These are phyloP conservation scores for Apodemia duryi DNA, from an alignment of 2,888 invertebrate genomes.

Conservation along the genomic window DNA sequence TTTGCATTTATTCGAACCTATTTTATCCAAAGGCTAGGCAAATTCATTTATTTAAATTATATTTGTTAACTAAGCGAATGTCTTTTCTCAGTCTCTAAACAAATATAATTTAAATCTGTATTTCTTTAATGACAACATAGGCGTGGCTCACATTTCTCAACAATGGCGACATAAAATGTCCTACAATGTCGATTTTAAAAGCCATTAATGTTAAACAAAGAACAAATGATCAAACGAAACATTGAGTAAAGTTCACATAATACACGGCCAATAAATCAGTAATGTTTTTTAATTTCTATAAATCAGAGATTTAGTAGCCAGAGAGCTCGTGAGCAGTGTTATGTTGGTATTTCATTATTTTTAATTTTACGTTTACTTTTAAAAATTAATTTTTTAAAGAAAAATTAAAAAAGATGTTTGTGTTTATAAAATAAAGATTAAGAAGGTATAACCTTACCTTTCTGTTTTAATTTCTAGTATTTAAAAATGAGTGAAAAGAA, in stretches of 20 bases:
- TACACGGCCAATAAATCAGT: conserved; percentile 16
- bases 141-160: conserved; percentile 10
- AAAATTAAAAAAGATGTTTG: too few relatives aligned
- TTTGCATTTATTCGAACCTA: too few relatives aligned
- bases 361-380: too few relatives aligned
- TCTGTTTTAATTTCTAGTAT: too few relatives aligned
- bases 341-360: too few relatives aligned
- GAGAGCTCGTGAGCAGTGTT: not conserved
- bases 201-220: conserved; percentile 8
- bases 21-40: too few relatives aligned
- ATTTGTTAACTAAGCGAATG: not conserved
- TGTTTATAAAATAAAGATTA: too few relatives aligned
- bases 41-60: not conserved
- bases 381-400: too few relatives aligned
- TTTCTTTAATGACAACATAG: conserved; percentile 12
- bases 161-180: conserved; percentile 6
- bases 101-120: conserved; percentile 7
- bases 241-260: conserved; percentile 8
- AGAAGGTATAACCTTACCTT: too few relatives aligned
- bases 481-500: too few relatives aligned
- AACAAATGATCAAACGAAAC: conserved; percentile 8
- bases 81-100: conserved; percentile 5
- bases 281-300: conserved; percentile 17
- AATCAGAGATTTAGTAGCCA: conserved; percentile 16
- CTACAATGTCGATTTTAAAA: conserved; percentile 3